Evolutionary conservation across 2,113 vertebrate genomes (phyloP), one percentile per base, ranked within the genome.

Genomic region (Todiramphus chloris): DNA sequence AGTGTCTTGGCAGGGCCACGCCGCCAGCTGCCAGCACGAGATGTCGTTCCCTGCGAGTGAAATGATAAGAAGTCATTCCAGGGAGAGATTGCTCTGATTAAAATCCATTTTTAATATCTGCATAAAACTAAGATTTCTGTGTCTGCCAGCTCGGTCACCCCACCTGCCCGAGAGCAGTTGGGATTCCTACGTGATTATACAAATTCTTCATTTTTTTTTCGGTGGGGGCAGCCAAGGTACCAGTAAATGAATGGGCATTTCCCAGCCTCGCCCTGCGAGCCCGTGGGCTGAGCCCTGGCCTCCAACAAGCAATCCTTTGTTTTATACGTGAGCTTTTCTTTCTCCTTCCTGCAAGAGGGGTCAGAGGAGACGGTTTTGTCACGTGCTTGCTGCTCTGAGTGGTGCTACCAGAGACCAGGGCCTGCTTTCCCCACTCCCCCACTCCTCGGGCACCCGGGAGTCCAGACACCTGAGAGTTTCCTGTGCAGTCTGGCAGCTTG

Each of bases 61-160:
- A 81, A 74, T 28, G 63, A 70, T 69, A 68, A 50, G 70, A 86
- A 96, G 66, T 83, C 76, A 90, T 90, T 77, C 59, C 37, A 56
- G 83, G 31, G 68, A 93, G 64, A 92, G 73, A 81, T 11, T 51
- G 11, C 62, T 63, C 60, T 63, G 73, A 87, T 89, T 91, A 60
- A 95, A 95, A 91, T 63, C 60, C 37, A 72, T 84, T 92, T 94
- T 78, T 87, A 81, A 78, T 87, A 74, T 50, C 73, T 84, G 78
- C 78, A 93, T 89, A 78, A 94, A 77, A 53, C 64, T 46, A 83
- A 63, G 35, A 46, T 68, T 89, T 78, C 64, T 89, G 56, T 67
- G 89, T 30, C 82, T 53, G 37, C 37, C 77, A n/a, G 4, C 43
- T 68, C 48, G 21, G 13, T 60, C 27, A 30, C 21, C 27, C 8